Evolutionary conservation across 2,113 vertebrate species (phyloP), one percentile per base, ranked within the genome.

Genomic region (Brachypteracias leptosomus): DNA sequence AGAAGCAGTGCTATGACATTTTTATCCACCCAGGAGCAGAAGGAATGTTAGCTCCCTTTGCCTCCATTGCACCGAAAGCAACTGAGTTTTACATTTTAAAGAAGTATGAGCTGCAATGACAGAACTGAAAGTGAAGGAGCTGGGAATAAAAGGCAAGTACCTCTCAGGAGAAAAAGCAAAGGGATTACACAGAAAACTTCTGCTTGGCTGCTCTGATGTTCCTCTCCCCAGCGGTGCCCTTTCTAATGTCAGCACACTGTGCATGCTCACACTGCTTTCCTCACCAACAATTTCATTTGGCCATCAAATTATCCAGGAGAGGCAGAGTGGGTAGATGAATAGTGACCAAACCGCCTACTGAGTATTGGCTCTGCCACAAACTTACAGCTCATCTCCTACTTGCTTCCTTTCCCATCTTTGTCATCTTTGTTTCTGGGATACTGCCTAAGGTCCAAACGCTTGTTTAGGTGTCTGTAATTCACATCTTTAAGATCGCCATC

Each of bases 171-270:
- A 65, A 62, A 95, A 93, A 54, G 44, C 44, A 77, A 61, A 81
- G 36, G 44, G 49, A 80, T 52, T 82, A 66, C 22, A 38, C 12
- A 63, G 47, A 42, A 83, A 84, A 93, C 51, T 90, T 94, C 81
- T 81, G 83, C 86, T 91, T 82, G 71, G 29, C 62, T 96, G 82
- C 62, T 79, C 71, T 90, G 75, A 54, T 80, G 55, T 65, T 85
- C 35, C 11, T 93, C 44, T 95, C 38, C 29, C 11, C 63, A 91
- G 40, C 78, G 86, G 24, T 63, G 51, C 55, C 72, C 38, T 74
- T 85, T 82, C 78, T 91, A 79, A 89, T 88, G 75, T 80, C n/a
- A 79, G 84, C 51, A 46, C 55, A 51, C 16, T 26, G n/a, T 75
- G 57, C 22, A n/a, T 29, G 35, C 75, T 85, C 15, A 38, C 51